Conservation (phyloP, 2,113 vertebrate genomes). For the Thinocorus orbignyianus region DNA sequence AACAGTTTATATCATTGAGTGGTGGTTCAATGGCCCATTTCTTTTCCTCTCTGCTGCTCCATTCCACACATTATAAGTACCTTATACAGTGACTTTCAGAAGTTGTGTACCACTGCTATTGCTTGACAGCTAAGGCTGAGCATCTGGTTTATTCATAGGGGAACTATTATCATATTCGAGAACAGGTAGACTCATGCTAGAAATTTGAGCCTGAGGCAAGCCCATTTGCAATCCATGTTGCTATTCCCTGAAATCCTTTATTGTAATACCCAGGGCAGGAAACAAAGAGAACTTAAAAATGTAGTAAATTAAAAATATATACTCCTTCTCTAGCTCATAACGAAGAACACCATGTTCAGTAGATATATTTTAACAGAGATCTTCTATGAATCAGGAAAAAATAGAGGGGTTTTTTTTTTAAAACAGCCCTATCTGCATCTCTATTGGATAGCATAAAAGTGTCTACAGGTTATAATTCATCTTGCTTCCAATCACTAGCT, state of each 20-base stretch:
- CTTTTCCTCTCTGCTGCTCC: not conserved
- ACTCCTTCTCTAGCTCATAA: not conserved
- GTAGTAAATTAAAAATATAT: not conserved
- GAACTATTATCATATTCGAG: not conserved
- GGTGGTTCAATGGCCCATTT: not conserved
- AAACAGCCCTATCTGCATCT: not conserved
- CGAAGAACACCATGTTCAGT: not conserved
- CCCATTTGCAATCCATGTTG: not conserved
- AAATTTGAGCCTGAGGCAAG: not conserved
- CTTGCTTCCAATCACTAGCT: not conserved
- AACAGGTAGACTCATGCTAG: conserved; percentile 1
- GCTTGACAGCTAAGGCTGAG: not conserved
- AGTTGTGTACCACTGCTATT: not conserved
- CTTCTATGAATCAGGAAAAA: not conserved
- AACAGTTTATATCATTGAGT: not conserved
- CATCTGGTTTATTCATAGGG: conserved; percentile 26
- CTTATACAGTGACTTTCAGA: not conserved
- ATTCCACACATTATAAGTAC: not conserved
- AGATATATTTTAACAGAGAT: not conserved
- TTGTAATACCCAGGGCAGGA: not conserved
- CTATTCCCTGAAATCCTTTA: not conserved
- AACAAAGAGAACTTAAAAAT: not conserved
- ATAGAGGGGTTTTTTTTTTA: not conserved
- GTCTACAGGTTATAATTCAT: conserved; percentile 15
- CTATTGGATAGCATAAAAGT: not conserved